Evolutionary conservation across 2,888 invertebrate species (phyloP).

Genomic region (Plemyria rubiginata): DNA sequence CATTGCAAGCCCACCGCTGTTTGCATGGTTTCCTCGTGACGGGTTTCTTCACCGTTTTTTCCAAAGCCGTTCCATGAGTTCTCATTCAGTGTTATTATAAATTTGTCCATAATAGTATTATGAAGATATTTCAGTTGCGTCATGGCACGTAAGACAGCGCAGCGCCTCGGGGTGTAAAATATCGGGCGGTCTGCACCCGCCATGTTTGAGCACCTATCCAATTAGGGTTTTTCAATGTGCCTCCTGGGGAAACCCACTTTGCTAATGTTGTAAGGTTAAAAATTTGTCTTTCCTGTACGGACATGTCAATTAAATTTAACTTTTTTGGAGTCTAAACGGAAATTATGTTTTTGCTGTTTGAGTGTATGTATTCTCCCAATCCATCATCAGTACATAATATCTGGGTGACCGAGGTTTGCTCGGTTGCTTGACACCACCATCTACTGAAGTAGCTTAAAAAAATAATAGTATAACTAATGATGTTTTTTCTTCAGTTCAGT

Average conservation of each 20-base stretch:
- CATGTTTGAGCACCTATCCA: slow-evolving; percentile 41
- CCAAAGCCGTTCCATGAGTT: too few species aligned
- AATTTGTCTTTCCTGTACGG: slow-evolving; percentile 25
- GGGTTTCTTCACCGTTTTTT: too few species aligned
- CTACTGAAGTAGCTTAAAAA: too few species aligned
- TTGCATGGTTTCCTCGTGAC: too few species aligned
- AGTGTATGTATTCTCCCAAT: neutral
- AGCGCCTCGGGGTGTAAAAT: slow-evolving; percentile 30
- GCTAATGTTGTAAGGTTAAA: slow-evolving; percentile 32
- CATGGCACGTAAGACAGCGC: slow-evolving; percentile 22
- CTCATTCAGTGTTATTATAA: neutral
- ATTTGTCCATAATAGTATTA: slow-evolving; percentile 13
- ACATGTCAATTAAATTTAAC: neutral
- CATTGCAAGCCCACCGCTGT: too few species aligned
- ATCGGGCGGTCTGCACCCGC: slow-evolving; percentile 26
- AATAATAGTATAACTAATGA: too few species aligned
- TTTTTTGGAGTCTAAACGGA: too few species aligned
- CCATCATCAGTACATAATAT: too few species aligned
- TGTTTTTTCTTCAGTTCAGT: too few species aligned
- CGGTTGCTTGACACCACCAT: too few species aligned
- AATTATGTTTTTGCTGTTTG: neutral
- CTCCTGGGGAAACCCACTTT: slow-evolving; percentile 28
- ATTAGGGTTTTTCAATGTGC: slow-evolving; percentile 40
- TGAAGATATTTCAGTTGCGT: slow-evolving; percentile 9
- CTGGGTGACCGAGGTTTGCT: too few species aligned